A percentile compares a stretch with the other conserved stretches of the same genome.
These are phyloP conservation scores for Coronaproctus castanopsis DNA, from an alignment of 2,888 invertebrate species.

Conservation along the genomic window DNA sequence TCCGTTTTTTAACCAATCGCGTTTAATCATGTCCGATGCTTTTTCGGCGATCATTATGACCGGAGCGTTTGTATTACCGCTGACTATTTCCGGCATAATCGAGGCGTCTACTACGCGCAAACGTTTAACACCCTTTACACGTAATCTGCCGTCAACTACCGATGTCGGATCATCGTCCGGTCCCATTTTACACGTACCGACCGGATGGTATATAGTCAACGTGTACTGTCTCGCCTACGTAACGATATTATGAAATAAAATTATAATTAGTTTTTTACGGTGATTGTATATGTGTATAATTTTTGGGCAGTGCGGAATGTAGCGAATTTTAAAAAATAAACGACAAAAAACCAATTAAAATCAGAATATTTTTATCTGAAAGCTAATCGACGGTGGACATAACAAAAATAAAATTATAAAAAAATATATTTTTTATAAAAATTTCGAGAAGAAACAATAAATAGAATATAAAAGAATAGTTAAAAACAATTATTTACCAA, in stretches of 20 bases:
- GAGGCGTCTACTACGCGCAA: constrained; percentile 63
- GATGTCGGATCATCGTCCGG: constrained; percentile 35
- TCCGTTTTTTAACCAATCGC: constrained; percentile 46
- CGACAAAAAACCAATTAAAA: not conserved
- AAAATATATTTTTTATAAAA: too few relatives aligned
- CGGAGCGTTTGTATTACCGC: constrained; percentile 65
- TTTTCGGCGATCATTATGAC: constrained; percentile 69
- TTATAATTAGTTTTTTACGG: not conserved
- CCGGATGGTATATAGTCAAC: constrained; percentile 61
- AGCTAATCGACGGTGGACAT: too few relatives aligned
- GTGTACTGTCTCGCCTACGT: constrained; percentile 46
- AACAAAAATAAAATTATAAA: too few relatives aligned
- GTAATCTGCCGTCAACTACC: constrained; percentile 48
- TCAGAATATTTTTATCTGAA: too few relatives aligned
- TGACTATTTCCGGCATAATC: constrained; percentile 58
- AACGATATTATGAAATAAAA: too few relatives aligned
- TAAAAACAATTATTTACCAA: too few relatives aligned
- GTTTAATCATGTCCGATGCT: constrained; percentile 59
- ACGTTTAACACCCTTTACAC: constrained; percentile 42
- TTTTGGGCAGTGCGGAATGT: too few relatives aligned
- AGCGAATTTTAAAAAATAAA: not conserved
- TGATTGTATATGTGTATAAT: too few relatives aligned
- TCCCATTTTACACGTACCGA: constrained; percentile 66
- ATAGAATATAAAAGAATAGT: too few relatives aligned
- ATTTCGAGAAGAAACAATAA: too few relatives aligned